Evolutionary conservation across 2,888 invertebrate species (phyloP), one percentile per base, ranked within the genome.

Genomic region (Megamerina dolium): DNA sequence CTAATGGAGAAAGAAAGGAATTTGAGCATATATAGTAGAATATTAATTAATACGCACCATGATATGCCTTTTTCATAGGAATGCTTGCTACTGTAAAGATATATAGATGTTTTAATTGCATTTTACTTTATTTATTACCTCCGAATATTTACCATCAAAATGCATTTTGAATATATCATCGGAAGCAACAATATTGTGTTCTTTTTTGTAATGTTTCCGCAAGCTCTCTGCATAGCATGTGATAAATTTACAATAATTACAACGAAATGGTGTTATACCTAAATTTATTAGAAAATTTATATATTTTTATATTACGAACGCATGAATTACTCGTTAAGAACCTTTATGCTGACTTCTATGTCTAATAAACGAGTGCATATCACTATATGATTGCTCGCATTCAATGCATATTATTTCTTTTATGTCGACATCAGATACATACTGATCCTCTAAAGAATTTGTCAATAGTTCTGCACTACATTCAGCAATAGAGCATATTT

Each of bases 221-320:
- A 54, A 40, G 33, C 50, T 50, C 30, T 53, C 50, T 14, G 41
- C 19, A 23, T 48, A 50, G 20, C 50, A 53, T 5, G 51, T 50
- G 16, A 41, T 42, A 40, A 43, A 54, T 10, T 17, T 48, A 31
- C 54, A 54, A 2, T 44, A 37, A 26, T 46, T 41, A 37, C 54
- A 54, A 42, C 51, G 46, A 32, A 45, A 46, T 2, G 51, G 53
- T 10, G 41, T 32, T 32, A 51, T 43, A 35, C 47, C 51, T 53
- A 12, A 14, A 48, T 40, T 33, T 12, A 20, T 10, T n/a, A n/a
- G n/a, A n/a, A n/a, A n/a, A n/a, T n/a, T n/a, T n/a, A n/a, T n/a
- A n/a, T n/a, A n/a, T n/a, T n/a, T n/a, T n/a, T n/a, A n/a, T n/a
- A n/a, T n/a, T n/a, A n/a, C n/a, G n/a, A n/a, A n/a, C n/a, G n/a